Evolutionary conservation across 2,888 invertebrate genomes (phyloP), one percentile per base, ranked within the genome.

Genomic region (Lacanobia wlatinum): DNA sequence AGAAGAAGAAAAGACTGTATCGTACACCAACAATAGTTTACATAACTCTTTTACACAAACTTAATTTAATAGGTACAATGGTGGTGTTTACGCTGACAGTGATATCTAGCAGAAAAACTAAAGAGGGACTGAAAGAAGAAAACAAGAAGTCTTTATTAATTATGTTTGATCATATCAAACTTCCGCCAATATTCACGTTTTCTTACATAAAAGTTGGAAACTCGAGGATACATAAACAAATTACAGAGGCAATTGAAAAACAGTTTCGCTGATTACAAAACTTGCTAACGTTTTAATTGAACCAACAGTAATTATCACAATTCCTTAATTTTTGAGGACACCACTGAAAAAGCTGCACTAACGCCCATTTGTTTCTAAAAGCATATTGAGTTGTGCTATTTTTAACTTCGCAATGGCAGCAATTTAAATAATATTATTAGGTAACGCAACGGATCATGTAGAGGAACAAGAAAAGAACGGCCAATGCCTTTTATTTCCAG

Each of bases 291-390:
- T 34, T 34, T 28, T 40, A 28, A 60, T 55, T 69, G 46, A 55
- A 46, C 16, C 7, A 52, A 48, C 43, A 61, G 16, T 46, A 62
- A 81, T 78, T 75, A 81, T 70, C 8, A 4, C 18, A 61, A 43
- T 61, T 81, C 75, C 75, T 56, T 9, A 1, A 63, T 50, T 73
- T 67, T 81, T 61, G 63, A 78, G 78, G 73, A 75, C 73, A 67
- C 53, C 23, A 8, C 16, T 59, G 18, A 52, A 72, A 73, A 73
- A 0, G 64, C 60, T 28, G 7, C 40, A 67, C 16, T 50, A 38
- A 6, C 38, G 10, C 6, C 18, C 8, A 16, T 43, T 9, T 48
- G 10, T 23, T 40, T 38, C 9, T 61, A 21, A 38, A 38, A 28
- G 8, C 12, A 46, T 16, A 28, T 16, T 23, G 18, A 28, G 4